A percentile compares a stretch with the other conserved stretches of the same genome.
Conservation (phyloP, 2,797 vertebrate genomes). For the Gallinago solitaria region DNA sequence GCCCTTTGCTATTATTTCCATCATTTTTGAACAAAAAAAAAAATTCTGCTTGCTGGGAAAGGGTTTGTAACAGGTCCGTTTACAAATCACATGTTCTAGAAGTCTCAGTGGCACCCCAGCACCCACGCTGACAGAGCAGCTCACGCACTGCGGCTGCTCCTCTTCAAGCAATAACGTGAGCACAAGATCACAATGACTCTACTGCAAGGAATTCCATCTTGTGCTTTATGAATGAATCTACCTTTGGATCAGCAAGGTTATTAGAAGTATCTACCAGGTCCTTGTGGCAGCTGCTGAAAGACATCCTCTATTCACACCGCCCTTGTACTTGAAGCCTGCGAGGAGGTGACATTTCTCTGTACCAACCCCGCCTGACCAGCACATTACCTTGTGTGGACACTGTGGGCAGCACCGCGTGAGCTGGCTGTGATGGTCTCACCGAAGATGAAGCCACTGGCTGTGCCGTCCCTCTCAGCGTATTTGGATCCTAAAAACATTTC, state of each 20-base stretch:
- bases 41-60: background rate
- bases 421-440: conserved; percentile 68
- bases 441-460: conserved; percentile 64
- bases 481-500: conserved; percentile 82
- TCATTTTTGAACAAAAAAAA: background rate
- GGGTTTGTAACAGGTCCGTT: background rate
- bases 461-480: conserved; percentile 69
- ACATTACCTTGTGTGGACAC: conserved; percentile 69
- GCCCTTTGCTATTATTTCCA: background rate
- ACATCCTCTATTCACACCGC: background rate
- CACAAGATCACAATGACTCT: background rate
- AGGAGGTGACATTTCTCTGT: background rate
- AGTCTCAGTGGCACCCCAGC: background rate
- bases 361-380: background rate
- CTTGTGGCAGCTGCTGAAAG: background rate
- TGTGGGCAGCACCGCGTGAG: conserved; percentile 59
- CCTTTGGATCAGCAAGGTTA: background rate
- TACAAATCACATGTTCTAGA: background rate
- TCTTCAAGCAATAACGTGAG: background rate
- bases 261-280: background rate
- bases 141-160: background rate
- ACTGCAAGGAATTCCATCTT: background rate
- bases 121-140: background rate
- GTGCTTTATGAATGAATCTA: background rate
- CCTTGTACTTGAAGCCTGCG: background rate